Conservation (phyloP, 2,888 invertebrate genomes). For the Physocephala rufipes region DNA sequence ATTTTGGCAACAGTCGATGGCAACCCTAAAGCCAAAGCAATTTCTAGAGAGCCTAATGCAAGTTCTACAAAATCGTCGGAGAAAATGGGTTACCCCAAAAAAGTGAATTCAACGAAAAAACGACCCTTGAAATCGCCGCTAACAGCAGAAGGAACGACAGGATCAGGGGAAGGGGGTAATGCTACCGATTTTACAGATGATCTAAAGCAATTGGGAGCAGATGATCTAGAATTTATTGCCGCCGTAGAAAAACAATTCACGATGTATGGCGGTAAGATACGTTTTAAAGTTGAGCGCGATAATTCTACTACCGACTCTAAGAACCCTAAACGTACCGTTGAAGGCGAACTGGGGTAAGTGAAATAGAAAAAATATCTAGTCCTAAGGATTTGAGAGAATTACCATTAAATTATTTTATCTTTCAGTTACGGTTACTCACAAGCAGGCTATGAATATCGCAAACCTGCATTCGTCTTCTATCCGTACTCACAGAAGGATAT, state of each 20-base stretch:
- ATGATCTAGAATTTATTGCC: constrained; percentile 64
- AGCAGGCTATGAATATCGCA: constrained; percentile 62
- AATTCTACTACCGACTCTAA: constrained; percentile 57
- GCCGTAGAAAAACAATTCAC: constrained; percentile 65
- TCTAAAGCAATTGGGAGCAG: constrained; percentile 59
- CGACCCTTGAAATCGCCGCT: constrained; percentile 55
- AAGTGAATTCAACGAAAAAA: constrained; percentile 59
- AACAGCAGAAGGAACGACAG: constrained; percentile 7
- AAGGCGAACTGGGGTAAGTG: constrained; percentile 76
- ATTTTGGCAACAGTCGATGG: constrained; percentile 41
- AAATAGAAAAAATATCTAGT: neutral
- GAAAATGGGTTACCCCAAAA: constrained; percentile 58
- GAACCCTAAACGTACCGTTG: constrained; percentile 74
- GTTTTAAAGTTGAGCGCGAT: constrained; percentile 63
- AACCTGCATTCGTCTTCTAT: constrained; percentile 72
- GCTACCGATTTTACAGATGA: constrained; percentile 50
- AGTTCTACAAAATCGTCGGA: constrained; percentile 43
- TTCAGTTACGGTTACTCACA: constrained; percentile 62
- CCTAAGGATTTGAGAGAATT: neutral
- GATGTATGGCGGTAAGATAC: constrained; percentile 62
- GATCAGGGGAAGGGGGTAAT: neutral
- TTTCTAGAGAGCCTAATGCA: constrained; percentile 22
- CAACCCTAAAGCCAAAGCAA: constrained; percentile 33
- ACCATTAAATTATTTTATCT: neutral
- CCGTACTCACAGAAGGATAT: constrained; percentile 77